phyloP scores from a whole-genome alignment of 2,888 invertebrate genomes.

The Pimpla rufipes region DNA sequence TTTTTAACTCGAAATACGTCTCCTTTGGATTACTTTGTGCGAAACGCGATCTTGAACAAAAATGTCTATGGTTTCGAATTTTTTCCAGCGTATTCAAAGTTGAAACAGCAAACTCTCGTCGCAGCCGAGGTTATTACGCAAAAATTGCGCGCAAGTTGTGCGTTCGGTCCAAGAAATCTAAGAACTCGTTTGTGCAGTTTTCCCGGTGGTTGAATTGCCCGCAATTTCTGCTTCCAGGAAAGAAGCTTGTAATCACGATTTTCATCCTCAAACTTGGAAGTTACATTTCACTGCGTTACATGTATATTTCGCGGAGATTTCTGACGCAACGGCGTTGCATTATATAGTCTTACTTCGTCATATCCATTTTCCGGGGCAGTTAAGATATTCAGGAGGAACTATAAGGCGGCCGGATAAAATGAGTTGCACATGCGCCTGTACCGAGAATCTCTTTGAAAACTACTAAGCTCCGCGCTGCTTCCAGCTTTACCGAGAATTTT shows the following conservation, averaged over 20 bases:
- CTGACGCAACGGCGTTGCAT: slow-evolving; percentile 11
- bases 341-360: neutral
- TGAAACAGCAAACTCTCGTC: too few species aligned
- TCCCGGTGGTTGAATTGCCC: neutral
- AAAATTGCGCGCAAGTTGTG: too few species aligned
- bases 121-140: too few species aligned
- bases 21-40: too few species aligned
- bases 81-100: too few species aligned
- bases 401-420: neutral
- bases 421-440: neutral
- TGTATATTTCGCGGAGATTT: neutral
- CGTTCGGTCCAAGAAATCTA: too few species aligned
- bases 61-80: too few species aligned
- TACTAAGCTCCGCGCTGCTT: neutral
- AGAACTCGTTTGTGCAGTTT: too few species aligned
- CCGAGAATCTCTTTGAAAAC: slow-evolving; percentile 5
- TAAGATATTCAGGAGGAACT: neutral
- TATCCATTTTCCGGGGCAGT: neutral
- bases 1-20: too few species aligned
- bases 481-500: slow-evolving; percentile 26
- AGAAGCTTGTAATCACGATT: neutral
- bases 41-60: too few species aligned
- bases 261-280: neutral
- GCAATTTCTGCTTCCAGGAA: neutral
- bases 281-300: neutral